A percentile compares a stretch with the other conserved stretches of the same genome.
phyloP scores from a whole-genome alignment of 1,140 invertebrate genomes.

The Lepidostoma basale region DNA sequence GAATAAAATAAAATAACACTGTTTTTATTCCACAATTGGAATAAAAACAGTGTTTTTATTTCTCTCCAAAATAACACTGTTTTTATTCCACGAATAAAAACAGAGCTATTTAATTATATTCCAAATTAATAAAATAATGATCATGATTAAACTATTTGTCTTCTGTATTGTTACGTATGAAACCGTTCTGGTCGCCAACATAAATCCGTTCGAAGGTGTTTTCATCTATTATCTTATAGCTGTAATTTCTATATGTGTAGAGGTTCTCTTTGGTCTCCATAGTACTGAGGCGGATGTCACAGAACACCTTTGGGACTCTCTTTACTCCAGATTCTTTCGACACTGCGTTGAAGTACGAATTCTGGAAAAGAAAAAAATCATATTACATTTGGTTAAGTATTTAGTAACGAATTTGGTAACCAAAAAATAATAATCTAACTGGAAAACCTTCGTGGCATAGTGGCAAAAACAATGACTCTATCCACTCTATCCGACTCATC shows the following conservation, averaged over 20 bases:
- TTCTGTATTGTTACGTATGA: too few species aligned
- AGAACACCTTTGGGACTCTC: slow-evolving; percentile 55
- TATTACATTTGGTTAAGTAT: not conserved
- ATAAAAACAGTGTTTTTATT: too few species aligned
- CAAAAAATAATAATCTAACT: not conserved
- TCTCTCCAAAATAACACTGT: too few species aligned
- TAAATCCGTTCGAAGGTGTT: slow-evolving; percentile 50
- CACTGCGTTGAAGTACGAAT: slow-evolving; percentile 53
- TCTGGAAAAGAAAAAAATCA: slow-evolving; percentile 48
- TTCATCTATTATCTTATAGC: slow-evolving; percentile 53
- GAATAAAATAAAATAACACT: too few species aligned
- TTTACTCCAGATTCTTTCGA: slow-evolving; percentile 54
- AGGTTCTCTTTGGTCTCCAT: slow-evolving; percentile 53
- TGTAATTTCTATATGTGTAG: slow-evolving; percentile 55
- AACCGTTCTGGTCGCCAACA: too few species aligned
- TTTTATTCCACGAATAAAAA: too few species aligned
- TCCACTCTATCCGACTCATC: not conserved
- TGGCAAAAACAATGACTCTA: too few species aligned
- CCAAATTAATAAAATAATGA: too few species aligned
- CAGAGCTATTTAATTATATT: too few species aligned
- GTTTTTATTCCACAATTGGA: too few species aligned
- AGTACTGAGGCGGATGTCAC: slow-evolving; percentile 51
- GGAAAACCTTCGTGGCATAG: too few species aligned
- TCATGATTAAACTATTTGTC: too few species aligned
- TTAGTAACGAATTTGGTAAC: not conserved